Conservation (phyloP, 2,888 invertebrate species). For the Patella ulyssiponensis region DNA sequence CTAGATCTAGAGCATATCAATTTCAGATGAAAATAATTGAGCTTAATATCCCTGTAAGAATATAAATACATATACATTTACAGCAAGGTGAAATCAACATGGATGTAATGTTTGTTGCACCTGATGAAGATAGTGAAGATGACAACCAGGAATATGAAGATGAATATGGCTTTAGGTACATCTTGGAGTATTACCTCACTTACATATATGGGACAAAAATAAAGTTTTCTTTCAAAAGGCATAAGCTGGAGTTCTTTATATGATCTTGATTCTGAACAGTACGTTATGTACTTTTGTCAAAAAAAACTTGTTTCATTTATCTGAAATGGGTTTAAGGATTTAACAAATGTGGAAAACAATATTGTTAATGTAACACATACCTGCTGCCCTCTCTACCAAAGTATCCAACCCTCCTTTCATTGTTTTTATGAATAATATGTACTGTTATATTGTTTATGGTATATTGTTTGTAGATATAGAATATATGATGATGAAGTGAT, state of each 20-base stretch:
- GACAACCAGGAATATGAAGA: constrained; percentile 71
- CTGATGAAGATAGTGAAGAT: constrained; percentile 77
- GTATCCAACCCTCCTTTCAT: too few species aligned
- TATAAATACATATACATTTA: constrained; percentile 18
- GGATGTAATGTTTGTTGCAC: constrained; percentile 84
- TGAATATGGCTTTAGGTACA: constrained; percentile 70
- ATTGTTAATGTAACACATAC: background rate
- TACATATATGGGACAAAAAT: too few species aligned
- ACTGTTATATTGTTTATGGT: background rate
- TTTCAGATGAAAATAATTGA: too few species aligned
- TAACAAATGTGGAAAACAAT: too few species aligned
- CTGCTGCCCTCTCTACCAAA: too few species aligned
- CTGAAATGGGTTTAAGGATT: background rate
- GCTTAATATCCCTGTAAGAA: too few species aligned
- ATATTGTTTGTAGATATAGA: constrained; percentile 58
- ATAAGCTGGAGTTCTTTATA: too few species aligned
- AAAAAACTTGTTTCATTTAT: background rate
- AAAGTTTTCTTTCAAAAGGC: too few species aligned
- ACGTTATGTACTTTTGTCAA: too few species aligned
- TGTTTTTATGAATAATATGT: too few species aligned
- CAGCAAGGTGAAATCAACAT: constrained; percentile 81
- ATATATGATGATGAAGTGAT: constrained; percentile 70
- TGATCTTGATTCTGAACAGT: too few species aligned
- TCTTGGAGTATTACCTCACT: background rate
- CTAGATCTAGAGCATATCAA: background rate